Base-by-base conservation (phyloP, 1,140 invertebrate species). In the Cyclina sinensis region DNA sequence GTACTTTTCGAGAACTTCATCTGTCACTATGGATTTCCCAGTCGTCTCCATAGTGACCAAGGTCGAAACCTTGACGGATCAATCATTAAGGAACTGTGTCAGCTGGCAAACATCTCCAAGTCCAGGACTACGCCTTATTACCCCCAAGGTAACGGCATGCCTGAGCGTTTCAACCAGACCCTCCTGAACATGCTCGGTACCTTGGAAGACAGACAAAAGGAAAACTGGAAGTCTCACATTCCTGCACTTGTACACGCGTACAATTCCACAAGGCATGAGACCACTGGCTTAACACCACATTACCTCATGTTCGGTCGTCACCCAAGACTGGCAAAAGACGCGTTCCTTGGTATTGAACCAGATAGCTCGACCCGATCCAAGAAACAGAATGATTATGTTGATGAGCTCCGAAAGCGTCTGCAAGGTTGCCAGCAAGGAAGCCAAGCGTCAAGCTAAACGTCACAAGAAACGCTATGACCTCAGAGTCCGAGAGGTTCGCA, bases 41-140 rank as follows among this genome's bases (percentile, higher is more conserved):
- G n/a, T n/a, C n/a, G n/a, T n/a, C n/a, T n/a, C n/a, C n/a, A n/a
- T n/a, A n/a, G n/a, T n/a, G n/a, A n/a, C n/a, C n/a, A n/a, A n/a
- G n/a, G n/a, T n/a, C n/a, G n/a, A n/a, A n/a, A n/a, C n/a, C n/a
- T n/a, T n/a, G n/a, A n/a, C n/a, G n/a, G n/a, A 70, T 96, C 59
- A 30, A 35, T 93, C 9, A 65, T 92, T 30, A 35, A 73, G 14
- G 80, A 91, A 68, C 32, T 93, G 27, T 91, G 90, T 59, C 37
- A 65, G 37, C 30, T 86, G 3, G 68, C 82, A n/a, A 59, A n/a
- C n/a, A n/a, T n/a, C n/a, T n/a, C n/a, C n/a, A n/a, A n/a, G n/a
- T n/a, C n/a, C n/a, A n/a, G n/a, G n/a, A 91, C 91, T 11, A 91
- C 90, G 48, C 74, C 91, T 12, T 93, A 91, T 39, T 89, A 91